Base-by-base conservation (phyloP, 2,797 vertebrate species). In the Helostoma temminkii region DNA sequence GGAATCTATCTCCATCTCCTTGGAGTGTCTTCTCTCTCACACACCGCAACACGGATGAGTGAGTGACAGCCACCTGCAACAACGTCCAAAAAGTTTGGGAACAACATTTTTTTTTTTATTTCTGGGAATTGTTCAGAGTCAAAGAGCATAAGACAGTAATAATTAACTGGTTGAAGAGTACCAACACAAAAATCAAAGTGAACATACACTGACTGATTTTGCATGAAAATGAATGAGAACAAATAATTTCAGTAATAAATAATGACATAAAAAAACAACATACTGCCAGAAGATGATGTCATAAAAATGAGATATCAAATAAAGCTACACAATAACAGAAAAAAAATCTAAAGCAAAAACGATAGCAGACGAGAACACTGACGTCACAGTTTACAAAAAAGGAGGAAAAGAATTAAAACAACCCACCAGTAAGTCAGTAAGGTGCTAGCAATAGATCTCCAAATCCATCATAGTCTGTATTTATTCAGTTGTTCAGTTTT, bases 51-150 rank as follows among this genome's bases (percentile, higher is more conserved):
- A 61, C 18, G 41, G 66, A 65, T 6, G 50, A 81, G 66, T 59
- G 58, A 86, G 62, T 57, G 71, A 89, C 78, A 84, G 58, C 69
- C 74, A 80, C n/a, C 63, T 15, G 22, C 68, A 82, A 60, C 63
- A 68, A 87, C 66, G 81, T 85, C 63, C 55, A 88, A 73, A 88
- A 82, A 88, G 62, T 95, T 96, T 95, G 95, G 96, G 95, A 96
- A 96, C 95, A 96, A 96, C 93, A 95, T 89, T 78, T 78, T 75
- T 43, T n/a, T 77, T 85, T 85, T 98, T 97, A 98, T 97, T 98
- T 97, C 95, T 96, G 96, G 96, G 95, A 96, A 96, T 94, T 95
- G 95, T 94, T 93, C 95, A 94, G 94, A 96, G 95, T 92, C 94
- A 90, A 95, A 94, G 95, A 94, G 93, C 94, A 94, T 82, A 85